These are phyloP conservation scores for Promerops cafer DNA, from an alignment of 2,113 vertebrate species.

Conservation along the genomic window DNA sequence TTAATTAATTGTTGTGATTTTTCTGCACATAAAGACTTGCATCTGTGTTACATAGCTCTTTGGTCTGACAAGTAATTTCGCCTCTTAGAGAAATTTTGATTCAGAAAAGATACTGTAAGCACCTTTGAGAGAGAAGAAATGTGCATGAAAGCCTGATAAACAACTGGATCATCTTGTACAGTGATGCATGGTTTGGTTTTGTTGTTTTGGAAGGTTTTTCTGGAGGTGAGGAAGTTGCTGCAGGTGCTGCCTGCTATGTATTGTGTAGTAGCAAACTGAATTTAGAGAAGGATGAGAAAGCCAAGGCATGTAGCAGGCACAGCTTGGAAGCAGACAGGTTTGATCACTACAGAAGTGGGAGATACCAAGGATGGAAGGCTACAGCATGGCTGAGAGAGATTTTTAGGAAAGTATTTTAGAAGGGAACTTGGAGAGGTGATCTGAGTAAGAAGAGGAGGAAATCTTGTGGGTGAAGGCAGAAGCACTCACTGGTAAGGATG, in stretches of 20 bases:
- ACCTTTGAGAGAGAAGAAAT: not conserved
- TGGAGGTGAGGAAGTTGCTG: not conserved
- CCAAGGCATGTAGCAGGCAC: not conserved
- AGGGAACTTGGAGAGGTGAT: not conserved
- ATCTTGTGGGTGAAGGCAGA: not conserved
- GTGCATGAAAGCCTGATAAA: not conserved
- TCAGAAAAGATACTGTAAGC: not conserved
- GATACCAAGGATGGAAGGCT: not conserved
- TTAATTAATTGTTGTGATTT: not conserved
- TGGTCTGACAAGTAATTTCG: not conserved
- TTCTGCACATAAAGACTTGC: not conserved
- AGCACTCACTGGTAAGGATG: not conserved
- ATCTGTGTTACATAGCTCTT: not conserved
- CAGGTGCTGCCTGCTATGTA: not conserved
- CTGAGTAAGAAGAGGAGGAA: not conserved
- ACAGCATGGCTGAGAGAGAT: not conserved
- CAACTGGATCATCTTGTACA: not conserved
- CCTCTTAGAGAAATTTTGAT: not conserved
- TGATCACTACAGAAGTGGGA: not conserved
- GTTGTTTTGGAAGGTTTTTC: not conserved
- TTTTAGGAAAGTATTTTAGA: not conserved
- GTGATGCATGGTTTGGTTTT: not conserved
- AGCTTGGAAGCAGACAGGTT: not conserved
- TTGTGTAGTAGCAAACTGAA: not conserved
- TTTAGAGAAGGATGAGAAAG: accelerated